Evolutionary conservation across 2,113 vertebrate genomes (phyloP).

Genomic region (Sminthopsis crassicaudata): DNA sequence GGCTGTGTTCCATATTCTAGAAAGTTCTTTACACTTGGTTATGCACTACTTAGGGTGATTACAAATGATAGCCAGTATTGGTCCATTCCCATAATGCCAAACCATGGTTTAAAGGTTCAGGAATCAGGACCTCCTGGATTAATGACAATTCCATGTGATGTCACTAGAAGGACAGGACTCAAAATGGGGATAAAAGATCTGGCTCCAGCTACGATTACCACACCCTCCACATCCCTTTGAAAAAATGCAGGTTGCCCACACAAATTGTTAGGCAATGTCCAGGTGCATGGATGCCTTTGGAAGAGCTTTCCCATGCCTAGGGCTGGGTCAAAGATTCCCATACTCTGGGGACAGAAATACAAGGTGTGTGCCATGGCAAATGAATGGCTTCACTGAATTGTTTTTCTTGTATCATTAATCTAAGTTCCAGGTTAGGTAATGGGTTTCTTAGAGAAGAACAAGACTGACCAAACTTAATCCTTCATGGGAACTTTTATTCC

Average conservation of each 20-base stretch:
- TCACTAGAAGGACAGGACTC: neutral
- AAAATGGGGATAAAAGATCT: neutral
- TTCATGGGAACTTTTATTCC: neutral
- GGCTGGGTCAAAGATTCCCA: neutral
- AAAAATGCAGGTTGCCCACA: neutral
- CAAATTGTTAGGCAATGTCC: neutral
- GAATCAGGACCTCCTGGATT: neutral
- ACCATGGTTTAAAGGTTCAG: neutral
- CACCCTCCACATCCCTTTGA: neutral
- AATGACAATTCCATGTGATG: neutral
- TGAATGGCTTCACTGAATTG: neutral
- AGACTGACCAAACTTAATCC: neutral
- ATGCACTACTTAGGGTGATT: neutral
- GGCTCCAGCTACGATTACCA: neutral
- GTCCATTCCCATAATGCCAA: neutral
- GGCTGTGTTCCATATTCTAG: neutral
- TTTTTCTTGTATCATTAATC: neutral
- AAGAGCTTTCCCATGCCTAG: neutral
- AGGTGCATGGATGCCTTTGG: neutral
- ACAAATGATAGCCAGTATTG: neutral
- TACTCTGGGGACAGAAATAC: neutral
- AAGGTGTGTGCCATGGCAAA: neutral
- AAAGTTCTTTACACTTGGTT: neutral
- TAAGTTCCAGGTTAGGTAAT: neutral
- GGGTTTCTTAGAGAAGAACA: neutral